A percentile compares a stretch with the other conserved stretches of the same genome.
These are phyloP conservation scores for Acromyrmex echinatior DNA, from an alignment of 1,140 invertebrate species.

Conservation along the genomic window DNA sequence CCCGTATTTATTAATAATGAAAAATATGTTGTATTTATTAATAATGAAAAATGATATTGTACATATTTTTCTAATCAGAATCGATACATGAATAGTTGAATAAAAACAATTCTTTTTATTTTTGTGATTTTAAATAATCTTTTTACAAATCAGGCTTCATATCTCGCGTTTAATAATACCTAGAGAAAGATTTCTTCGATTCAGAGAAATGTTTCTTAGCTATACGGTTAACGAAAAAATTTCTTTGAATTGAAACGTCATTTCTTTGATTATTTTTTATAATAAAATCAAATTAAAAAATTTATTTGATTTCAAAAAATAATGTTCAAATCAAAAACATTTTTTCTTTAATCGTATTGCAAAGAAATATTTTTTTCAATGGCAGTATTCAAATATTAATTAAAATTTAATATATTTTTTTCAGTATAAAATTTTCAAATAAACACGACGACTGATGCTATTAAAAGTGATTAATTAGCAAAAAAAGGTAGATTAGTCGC, in stretches of 20 bases:
- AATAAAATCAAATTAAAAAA: no score
- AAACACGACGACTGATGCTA: neutral
- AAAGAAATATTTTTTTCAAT: no score
- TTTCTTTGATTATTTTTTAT: no score
- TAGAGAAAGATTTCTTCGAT: no score
- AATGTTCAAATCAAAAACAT: no score
- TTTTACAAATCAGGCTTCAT: neutral
- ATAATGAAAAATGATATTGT: neutral
- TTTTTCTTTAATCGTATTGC: no score
- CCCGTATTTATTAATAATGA: neutral
- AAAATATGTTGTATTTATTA: neutral
- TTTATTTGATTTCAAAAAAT: no score
- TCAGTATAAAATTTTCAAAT: neutral
- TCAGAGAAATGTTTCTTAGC: no score
- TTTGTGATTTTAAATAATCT: neutral
- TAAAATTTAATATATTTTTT: no score
- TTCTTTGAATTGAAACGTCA: no score
- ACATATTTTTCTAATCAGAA: neutral
- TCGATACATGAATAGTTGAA: neutral
- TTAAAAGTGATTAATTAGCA: neutral
- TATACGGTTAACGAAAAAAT: no score
- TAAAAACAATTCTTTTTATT: neutral
- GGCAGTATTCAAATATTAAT: no score
- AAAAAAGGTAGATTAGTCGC: neutral
- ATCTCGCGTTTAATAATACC: neutral